Evolutionary conservation across 2,113 vertebrate genomes (phyloP), one percentile per base, ranked within the genome.

Genomic region (Crotophaga sulcirostris): DNA sequence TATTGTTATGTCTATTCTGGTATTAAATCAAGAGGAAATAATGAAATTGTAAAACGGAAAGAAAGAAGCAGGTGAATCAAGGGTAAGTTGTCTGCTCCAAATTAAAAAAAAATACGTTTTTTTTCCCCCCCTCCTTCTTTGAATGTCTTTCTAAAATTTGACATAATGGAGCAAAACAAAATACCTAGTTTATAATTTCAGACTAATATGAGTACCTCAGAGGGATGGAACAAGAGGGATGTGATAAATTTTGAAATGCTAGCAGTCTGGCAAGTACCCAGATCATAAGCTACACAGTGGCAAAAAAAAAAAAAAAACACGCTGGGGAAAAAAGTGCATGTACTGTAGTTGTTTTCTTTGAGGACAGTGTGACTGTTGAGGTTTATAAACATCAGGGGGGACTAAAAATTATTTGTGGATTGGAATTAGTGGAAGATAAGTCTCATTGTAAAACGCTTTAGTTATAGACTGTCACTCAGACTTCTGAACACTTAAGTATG

Each of bases 61-160:
- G 13, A 16, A 60, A 40, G 42, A 44, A 23, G 9, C 12, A n/a
- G 20, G 5, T 59, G 29, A 16, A 44, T 44, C 26, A 47, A 56
- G 25, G 36, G 13, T 25, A 6, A 8, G 1, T 40, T 49, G 23
- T 70, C 49, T 73, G 44, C 13, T 58, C 34, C 33, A 60, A 62
- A 75, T 77, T 12, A 19, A 7, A 55, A 60, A 17, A 20, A 67
- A 25, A 4, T 12, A 6, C 7, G 3, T 16, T 76, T 40, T 0
- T 16, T 49, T 74, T 40, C 1, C 1, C 0, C 3, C 2, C 6
- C 13, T 33, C 44, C 26, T 52, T 49, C 45, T 59, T 66, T 73
- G 58, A 4, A 60, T 5, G 0, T 29, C 19, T 36, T 73, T 54
- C 23, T 69, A 51, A 80, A 84, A 34, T 24, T 14, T 21, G 15